Base-by-base conservation (phyloP, 2,113 vertebrate species). In the Sarotherodon lohbergeri region DNA sequence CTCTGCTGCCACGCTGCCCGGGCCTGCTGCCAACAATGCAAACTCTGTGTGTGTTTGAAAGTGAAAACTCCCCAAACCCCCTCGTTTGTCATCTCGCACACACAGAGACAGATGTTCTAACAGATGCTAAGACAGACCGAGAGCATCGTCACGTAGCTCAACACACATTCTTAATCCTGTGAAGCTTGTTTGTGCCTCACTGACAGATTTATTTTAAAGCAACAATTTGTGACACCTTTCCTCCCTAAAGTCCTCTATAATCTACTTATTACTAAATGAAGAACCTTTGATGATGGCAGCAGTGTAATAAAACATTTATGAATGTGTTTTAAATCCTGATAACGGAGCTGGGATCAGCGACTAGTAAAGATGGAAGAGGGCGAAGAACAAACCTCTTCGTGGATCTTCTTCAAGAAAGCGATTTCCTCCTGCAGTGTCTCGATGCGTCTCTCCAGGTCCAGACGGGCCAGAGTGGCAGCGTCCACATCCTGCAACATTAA, bases 371-470 rank as follows among this genome's bases (percentile, higher is more conserved):
- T 14, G n/a, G 34, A 52, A 17, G 12, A 46, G 76, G 16, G 24
- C 8, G 16, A n/a, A 7, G 22, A 73, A 22, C 36, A 14, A 5
- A 95, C 95, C 97, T 99, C 98, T 86, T 99, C 98, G 0, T 99
- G 98, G 80, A 99, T 98, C 95, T 97, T 99, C 96, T 98, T 99
- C 83, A 99, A 97, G 98, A 99, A 99, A 12, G 97, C 97, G 0
- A 99, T 99, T 94, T 99, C 98, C 93, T 99, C 98, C 79, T 98
- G 98, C 93, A 99, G 96, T 3, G 98, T 98, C 92, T 99, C 98
- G 0, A 99, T 98, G 88, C 98, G 97, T 89, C 98, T 96, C 93
- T 99, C 98, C 90, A 99, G 95, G 87, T 98, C 98, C 2, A 99
- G 97, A 3, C 98, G 97, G 55, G 98, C 97, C 87, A 99, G 91